phyloP scores from a whole-genome alignment of 30 jellyfish, hydroid and myxozoan species.

The Rhopilema esculentum region DNA sequence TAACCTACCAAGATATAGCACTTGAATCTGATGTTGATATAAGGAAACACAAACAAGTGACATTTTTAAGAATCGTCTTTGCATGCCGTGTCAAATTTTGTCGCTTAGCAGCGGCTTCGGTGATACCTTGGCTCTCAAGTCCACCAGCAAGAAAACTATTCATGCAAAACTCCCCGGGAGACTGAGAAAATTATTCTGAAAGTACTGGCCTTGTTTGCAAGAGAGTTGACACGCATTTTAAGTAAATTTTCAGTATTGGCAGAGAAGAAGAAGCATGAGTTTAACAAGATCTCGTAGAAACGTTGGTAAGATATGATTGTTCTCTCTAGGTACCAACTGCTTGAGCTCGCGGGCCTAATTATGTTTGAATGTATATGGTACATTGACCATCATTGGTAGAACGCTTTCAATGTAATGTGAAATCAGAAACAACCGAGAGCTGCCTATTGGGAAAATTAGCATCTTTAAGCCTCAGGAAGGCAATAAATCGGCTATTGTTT shows the following conservation, averaged over 20 bases:
- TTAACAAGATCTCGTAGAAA: neutral
- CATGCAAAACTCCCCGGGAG: neutral
- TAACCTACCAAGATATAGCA: neutral
- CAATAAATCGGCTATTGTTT: neutral
- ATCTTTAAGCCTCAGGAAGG: neutral
- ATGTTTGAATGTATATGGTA: too few species aligned
- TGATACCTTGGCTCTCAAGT: neutral
- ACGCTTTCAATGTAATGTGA: neutral
- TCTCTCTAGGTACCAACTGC: neutral
- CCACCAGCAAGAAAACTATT: neutral
- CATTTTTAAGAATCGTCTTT: neutral
- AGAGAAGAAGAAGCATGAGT: neutral
- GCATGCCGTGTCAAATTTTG: neutral
- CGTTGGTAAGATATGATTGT: neutral
- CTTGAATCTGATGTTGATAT: neutral
- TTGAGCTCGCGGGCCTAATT: too few species aligned
- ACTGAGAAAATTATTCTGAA: neutral
- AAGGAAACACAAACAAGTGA: neutral
- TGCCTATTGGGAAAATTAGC: neutral
- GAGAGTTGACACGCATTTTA: too few species aligned
- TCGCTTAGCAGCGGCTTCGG: neutral
- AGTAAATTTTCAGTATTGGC: neutral
- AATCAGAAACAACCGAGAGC: neutral
- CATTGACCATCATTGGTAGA: neutral
- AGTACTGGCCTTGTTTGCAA: neutral